phyloP scores from a whole-genome alignment of 2,888 invertebrate genomes.

The Pilophorus perplexus region DNA sequence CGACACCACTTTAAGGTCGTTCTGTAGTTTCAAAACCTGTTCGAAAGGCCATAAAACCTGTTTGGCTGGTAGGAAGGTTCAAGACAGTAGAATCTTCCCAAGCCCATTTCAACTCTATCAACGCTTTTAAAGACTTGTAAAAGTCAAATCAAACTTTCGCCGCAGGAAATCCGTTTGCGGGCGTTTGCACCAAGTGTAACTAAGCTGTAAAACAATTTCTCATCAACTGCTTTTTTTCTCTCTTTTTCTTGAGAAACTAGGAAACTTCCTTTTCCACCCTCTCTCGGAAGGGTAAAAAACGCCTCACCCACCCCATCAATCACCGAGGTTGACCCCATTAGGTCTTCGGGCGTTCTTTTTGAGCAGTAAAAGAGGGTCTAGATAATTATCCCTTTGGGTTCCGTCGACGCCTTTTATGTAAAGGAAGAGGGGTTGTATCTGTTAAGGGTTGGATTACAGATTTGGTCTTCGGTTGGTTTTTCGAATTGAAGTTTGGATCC shows the following conservation, averaged over 20 bases:
- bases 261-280: neutral
- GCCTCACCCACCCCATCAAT: neutral
- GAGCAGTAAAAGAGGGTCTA: neutral
- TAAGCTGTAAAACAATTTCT: neutral
- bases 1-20: no score
- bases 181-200: neutral
- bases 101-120: no score
- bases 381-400: neutral
- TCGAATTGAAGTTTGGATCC: no score
- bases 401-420: neutral
- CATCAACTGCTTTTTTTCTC: neutral
- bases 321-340: constrained; percentile 22
- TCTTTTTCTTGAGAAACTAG: neutral
- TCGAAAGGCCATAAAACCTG: no score
- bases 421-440: neutral
- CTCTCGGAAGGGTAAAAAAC: neutral
- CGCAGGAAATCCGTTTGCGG: no score
- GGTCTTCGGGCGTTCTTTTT: constrained; percentile 5
- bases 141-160: no score
- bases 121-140: no score
- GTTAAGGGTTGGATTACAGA: no score
- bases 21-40: no score
- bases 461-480: no score
- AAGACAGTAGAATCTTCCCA: no score
- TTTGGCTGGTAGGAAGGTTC: no score